Evolutionary conservation across 2,888 invertebrate genomes (phyloP).

Genomic region (Volucella inflata): DNA sequence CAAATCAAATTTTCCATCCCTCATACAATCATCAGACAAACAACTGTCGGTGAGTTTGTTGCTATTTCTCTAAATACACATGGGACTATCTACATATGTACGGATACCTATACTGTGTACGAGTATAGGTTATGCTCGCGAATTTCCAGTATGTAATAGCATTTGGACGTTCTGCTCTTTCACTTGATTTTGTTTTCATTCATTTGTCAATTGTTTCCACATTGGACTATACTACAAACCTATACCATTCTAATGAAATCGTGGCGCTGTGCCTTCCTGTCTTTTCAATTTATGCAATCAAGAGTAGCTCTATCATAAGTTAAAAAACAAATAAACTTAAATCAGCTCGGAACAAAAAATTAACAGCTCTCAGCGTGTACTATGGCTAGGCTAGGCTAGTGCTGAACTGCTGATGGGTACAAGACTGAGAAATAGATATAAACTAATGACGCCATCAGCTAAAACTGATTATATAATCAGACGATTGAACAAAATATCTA

Average conservation of each 20-base stretch:
- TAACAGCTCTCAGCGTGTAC: constrained; percentile 39
- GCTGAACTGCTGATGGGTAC: not conserved
- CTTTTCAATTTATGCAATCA: constrained; percentile 69
- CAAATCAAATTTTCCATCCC: constrained; percentile 58
- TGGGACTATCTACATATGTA: not conserved
- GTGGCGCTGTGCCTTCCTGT: constrained; percentile 62
- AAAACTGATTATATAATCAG: constrained; percentile 58
- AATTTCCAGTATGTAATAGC: constrained; percentile 36
- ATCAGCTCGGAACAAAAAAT: constrained; percentile 29
- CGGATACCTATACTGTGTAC: too few species aligned
- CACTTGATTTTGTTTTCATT: constrained; percentile 35
- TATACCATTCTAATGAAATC: constrained; percentile 47
- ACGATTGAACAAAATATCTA: constrained; percentile 36
- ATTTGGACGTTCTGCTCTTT: constrained; percentile 4
- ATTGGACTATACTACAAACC: constrained; percentile 14
- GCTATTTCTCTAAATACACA: too few species aligned
- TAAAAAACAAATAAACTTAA: constrained; percentile 16
- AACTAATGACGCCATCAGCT: constrained; percentile 56
- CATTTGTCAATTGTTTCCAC: not conserved
- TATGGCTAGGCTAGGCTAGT: constrained; percentile 1
- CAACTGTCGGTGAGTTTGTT: not conserved
- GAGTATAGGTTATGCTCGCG: not conserved
- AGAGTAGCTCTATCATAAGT: constrained; percentile 39
- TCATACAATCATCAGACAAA: not conserved
- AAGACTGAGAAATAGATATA: constrained; percentile 33